A percentile compares a stretch with the other conserved stretches of the same genome.
Conservation (phyloP, 2,113 vertebrate species). For the Hystrix brachyura region DNA sequence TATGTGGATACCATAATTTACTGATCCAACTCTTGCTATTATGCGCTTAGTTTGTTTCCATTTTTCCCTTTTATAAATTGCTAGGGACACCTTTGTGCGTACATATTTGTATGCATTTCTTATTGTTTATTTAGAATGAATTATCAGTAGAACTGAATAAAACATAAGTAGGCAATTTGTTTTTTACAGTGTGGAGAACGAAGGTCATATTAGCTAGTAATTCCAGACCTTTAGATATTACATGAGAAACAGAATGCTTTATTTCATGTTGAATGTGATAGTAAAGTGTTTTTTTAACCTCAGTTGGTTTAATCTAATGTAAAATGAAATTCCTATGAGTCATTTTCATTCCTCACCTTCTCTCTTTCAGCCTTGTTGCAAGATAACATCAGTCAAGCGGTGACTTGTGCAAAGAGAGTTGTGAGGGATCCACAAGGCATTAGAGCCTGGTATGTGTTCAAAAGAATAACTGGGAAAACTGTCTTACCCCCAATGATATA, state of each 20-base stretch:
- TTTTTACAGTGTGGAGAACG: not conserved
- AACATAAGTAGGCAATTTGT: not conserved
- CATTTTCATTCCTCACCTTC: not conserved
- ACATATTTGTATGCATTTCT: not conserved
- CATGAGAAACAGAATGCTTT: not conserved
- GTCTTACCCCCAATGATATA: not conserved
- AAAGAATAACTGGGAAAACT: not conserved
- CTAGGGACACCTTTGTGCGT: not conserved
- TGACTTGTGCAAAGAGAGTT: conserved; percentile 68
- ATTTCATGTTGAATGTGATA: not conserved
- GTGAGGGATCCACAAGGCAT: conserved; percentile 75
- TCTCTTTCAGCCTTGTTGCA: conserved; percentile 46
- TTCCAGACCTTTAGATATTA: not conserved
- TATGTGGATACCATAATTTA: not conserved
- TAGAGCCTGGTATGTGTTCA: conserved; percentile 80
- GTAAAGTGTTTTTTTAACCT: not conserved
- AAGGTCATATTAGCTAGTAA: not conserved
- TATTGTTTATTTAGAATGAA: not conserved
- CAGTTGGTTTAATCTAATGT: not conserved
- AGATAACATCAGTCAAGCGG: conserved; percentile 65
- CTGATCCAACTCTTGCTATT: not conserved
- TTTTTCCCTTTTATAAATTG: not conserved
- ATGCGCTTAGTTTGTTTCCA: not conserved
- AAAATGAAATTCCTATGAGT: not conserved
- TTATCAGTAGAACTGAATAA: not conserved